These are phyloP conservation scores for Potamarius usumacintae DNA, from an alignment of 2,113 vertebrate genomes.

Conservation along the genomic window DNA sequence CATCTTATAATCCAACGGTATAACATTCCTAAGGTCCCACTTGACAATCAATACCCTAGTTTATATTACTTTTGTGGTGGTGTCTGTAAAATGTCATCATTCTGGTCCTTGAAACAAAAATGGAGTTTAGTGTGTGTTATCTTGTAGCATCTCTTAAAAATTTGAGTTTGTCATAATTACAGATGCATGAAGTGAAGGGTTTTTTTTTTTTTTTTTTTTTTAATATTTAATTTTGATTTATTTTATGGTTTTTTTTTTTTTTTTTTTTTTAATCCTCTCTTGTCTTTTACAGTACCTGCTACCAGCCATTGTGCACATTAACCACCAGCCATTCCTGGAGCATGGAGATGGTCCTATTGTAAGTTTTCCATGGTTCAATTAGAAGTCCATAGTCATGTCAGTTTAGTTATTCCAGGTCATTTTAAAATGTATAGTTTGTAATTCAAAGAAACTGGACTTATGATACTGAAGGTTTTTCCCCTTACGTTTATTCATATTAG, in stretches of 20 bases:
- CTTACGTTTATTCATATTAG: neutral
- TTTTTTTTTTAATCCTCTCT: too few relatives aligned
- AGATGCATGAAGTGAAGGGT: neutral
- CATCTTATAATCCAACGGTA: neutral
- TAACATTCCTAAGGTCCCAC: neutral
- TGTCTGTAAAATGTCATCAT: neutral
- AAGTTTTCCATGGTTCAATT: constrained; percentile 70
- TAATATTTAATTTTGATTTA: too few relatives aligned
- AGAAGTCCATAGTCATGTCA: neutral
- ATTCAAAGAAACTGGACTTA: neutral
- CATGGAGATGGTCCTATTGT: constrained; percentile 96
- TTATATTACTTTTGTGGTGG: neutral
- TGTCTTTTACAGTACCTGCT: constrained; percentile 82
- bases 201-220: too few relatives aligned
- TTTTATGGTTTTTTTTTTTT: too few relatives aligned
- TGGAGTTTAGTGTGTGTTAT: neutral
- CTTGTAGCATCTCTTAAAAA: neutral
- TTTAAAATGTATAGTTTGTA: neutral
- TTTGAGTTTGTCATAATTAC: neutral
- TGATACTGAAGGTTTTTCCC: neutral
- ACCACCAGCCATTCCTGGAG: constrained; percentile 97
- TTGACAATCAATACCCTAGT: neutral
- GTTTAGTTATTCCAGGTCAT: neutral
- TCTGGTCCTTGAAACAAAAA: neutral
- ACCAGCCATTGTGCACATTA: constrained; percentile 97